phyloP scores from a whole-genome alignment of 2,797 vertebrate species.

The Lophius americanus region DNA sequence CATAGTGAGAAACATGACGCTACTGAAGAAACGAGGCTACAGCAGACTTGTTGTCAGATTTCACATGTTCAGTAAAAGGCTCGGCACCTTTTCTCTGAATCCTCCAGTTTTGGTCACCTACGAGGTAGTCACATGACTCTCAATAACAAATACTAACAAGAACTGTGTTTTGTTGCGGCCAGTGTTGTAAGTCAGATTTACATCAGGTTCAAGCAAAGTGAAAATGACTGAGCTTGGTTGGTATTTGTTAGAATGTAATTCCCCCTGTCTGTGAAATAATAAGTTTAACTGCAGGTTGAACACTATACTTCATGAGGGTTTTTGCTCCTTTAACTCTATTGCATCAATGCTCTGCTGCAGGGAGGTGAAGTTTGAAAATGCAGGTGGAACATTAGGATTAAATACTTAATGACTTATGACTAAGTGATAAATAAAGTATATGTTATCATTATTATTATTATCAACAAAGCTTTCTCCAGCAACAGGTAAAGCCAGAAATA shows the following conservation, averaged over 20 bases:
- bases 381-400: neutral
- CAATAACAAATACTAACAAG: neutral
- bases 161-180: neutral
- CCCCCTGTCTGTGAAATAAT: neutral
- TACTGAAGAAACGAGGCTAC: too few relatives aligned
- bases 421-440: too few relatives aligned
- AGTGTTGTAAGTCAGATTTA: neutral
- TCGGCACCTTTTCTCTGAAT: too few relatives aligned
- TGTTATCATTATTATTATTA: neutral
- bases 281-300: neutral
- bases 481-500: conserved; percentile 55
- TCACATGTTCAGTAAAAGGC: neutral
- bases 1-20: too few relatives aligned
- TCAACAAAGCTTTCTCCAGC: conserved; percentile 28
- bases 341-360: too few relatives aligned
- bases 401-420: too few relatives aligned
- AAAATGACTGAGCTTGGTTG: neutral
- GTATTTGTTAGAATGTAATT: neutral
- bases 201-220: neutral
- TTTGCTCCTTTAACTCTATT: neutral
- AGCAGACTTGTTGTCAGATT: neutral
- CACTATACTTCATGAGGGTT: neutral
- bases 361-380: neutral
- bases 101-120: neutral
- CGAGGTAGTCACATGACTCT: neutral